phyloP scores from a whole-genome alignment of 2,888 invertebrate species.

The Drosophila meridionalis region DNA sequence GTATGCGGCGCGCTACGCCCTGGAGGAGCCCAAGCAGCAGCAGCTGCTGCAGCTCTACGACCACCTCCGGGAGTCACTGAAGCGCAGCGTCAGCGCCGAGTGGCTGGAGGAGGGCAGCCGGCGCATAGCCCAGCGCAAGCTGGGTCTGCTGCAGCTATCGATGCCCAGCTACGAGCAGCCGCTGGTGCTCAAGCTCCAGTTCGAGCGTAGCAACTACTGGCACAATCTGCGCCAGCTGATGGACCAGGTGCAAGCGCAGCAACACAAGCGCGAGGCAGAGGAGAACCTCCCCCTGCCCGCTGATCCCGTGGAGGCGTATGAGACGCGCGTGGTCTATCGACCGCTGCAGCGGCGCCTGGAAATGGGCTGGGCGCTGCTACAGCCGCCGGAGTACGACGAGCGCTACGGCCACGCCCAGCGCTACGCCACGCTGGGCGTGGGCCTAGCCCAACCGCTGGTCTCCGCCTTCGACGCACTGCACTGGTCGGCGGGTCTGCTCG shows the following conservation, averaged over 20 bases:
- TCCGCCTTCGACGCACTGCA: constrained; percentile 79
- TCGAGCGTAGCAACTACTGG: constrained; percentile 76
- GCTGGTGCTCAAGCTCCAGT: constrained; percentile 38
- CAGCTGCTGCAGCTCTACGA: constrained; percentile 64
- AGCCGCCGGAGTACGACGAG: constrained; percentile 76
- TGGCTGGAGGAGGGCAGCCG: constrained; percentile 81
- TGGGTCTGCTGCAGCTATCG: constrained; percentile 59
- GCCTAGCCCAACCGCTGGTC: constrained; percentile 70
- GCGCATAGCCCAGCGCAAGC: constrained; percentile 71
- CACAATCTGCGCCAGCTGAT: constrained; percentile 70
- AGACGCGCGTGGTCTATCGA: constrained; percentile 71
- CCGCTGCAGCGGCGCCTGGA: constrained; percentile 73
- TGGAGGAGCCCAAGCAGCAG: constrained; percentile 40
- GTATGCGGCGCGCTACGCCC: constrained; percentile 67
- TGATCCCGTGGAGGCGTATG: constrained; percentile 76
- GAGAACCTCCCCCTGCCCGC: constrained; percentile 52
- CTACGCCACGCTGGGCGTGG: constrained; percentile 74
- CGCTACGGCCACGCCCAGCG: constrained; percentile 70
- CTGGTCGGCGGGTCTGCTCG: constrained; percentile 74
- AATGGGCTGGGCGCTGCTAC: constrained; percentile 77
- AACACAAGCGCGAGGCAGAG: constrained; percentile 61
- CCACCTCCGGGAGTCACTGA: constrained; percentile 61
- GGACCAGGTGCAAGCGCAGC: constrained; percentile 47
- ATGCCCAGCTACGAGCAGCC: constrained; percentile 54
- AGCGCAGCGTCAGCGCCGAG: constrained; percentile 55